These are phyloP conservation scores for Sitta europaea DNA, from an alignment of 2,113 vertebrate genomes.

Conservation along the genomic window DNA sequence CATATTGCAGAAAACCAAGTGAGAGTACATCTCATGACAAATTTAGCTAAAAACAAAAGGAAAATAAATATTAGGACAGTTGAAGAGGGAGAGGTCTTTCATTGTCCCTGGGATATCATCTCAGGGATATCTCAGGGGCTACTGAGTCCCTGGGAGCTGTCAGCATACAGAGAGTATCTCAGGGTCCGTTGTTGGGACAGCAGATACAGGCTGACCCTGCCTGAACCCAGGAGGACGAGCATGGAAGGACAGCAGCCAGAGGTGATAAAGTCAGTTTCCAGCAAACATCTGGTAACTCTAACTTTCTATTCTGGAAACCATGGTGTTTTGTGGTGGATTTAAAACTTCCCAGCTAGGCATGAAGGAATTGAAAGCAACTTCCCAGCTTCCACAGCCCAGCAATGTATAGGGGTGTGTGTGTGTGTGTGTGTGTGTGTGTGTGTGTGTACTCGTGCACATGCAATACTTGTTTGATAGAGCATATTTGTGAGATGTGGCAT, in stretches of 20 bases:
- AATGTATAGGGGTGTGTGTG: background rate
- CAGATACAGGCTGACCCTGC: background rate
- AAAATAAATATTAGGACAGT: background rate
- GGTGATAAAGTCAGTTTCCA: background rate
- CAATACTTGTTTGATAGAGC: background rate
- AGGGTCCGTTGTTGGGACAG: background rate
- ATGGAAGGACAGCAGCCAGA: background rate
- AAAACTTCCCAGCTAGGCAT: background rate
- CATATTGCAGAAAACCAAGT: background rate
- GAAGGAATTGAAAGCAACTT: background rate
- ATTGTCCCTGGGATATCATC: accelerated
- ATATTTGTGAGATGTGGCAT: background rate
- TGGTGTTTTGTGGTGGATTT: background rate
- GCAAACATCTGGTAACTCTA: background rate
- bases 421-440: background rate
- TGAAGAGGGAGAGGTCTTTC: background rate
- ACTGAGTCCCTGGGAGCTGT: background rate
- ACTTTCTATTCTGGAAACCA: background rate
- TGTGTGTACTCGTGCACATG: background rate
- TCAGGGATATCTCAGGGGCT: background rate
- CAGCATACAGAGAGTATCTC: background rate
- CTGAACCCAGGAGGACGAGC: background rate
- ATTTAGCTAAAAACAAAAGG: background rate
- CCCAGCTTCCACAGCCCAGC: background rate
- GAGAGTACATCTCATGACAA: background rate